Percentiles rank a stretch among this genome's conserved stretches.
These are phyloP conservation scores for Pitta sordida DNA, from an alignment of 2,113 vertebrate genomes.

Conservation along the genomic window DNA sequence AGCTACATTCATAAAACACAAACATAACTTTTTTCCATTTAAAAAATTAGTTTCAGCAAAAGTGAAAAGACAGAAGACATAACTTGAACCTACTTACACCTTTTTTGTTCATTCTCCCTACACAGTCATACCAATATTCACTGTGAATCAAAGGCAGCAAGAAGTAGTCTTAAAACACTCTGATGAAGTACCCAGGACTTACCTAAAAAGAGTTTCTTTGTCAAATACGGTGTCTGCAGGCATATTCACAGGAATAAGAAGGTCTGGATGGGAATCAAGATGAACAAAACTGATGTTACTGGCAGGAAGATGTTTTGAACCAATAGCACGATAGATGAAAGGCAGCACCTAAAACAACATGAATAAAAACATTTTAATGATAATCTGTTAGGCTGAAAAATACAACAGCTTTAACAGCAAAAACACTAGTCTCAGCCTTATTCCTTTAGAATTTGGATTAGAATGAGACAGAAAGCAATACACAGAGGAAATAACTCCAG, in stretches of 20 bases:
- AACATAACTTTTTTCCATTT: not conserved
- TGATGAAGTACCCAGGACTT: not conserved
- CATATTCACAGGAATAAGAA: constrained; percentile 97
- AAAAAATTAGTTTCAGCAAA: not conserved
- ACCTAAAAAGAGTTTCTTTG: constrained; percentile 92
- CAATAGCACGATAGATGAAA: constrained; percentile 93
- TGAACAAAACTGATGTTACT: constrained; percentile 87
- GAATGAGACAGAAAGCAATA: not conserved
- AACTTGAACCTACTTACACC: not conserved
- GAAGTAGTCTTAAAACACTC: not conserved
- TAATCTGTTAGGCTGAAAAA: not conserved
- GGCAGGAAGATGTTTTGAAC: constrained; percentile 87
- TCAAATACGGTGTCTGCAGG: constrained; percentile 90
- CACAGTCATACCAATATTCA: not conserved
- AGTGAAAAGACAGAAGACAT: not conserved
- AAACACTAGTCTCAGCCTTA: not conserved
- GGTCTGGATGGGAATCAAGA: constrained; percentile 95
- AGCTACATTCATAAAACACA: not conserved
- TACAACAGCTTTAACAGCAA: not conserved
- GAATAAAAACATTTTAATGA: not conserved
- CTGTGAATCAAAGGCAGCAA: not conserved
- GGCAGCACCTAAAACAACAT: constrained; percentile 80
- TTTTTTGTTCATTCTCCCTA: not conserved
- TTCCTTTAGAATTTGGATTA: not conserved
- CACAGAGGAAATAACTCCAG: not conserved